A percentile compares a stretch with the other conserved stretches of the same genome.
Evolutionary conservation across 35 echinoderm and acorn worm species (phyloP).

Genomic region (Stichopus chloronotus): DNA sequence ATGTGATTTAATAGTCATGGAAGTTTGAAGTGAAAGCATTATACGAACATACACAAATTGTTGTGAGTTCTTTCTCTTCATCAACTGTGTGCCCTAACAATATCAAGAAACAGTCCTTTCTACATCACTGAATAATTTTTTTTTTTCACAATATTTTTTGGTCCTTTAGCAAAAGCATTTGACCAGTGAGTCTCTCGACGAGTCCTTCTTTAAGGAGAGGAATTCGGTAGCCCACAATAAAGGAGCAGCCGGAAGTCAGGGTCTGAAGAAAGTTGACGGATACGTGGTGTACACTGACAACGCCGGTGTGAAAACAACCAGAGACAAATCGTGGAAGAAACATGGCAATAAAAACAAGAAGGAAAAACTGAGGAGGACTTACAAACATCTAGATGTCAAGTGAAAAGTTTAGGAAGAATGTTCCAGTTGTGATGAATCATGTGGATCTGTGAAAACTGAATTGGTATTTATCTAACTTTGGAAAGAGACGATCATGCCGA

Average conservation of each 20-base stretch:
- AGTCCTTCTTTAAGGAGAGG: slow-evolving; percentile 74
- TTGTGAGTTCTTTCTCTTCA: too few relatives aligned
- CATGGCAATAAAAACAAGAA: slow-evolving; percentile 85
- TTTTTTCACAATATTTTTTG: not conserved
- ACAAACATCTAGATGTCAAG: slow-evolving; percentile 73
- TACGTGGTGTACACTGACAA: slow-evolving; percentile 25
- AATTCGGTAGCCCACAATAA: slow-evolving; percentile 58
- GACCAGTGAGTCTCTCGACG: slow-evolving; percentile 68
- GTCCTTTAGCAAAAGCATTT: slow-evolving; percentile 59
- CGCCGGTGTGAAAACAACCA: not conserved
- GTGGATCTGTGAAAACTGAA: too few relatives aligned
- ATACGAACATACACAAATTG: too few relatives aligned
- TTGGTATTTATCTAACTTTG: too few relatives aligned
- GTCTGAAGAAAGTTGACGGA: slow-evolving; percentile 9
- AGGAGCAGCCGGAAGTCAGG: slow-evolving; percentile 56
- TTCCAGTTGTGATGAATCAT: too few relatives aligned
- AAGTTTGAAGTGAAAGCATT: too few relatives aligned
- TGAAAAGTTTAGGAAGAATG: not conserved
- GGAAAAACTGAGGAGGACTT: slow-evolving; percentile 81
- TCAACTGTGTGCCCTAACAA: too few relatives aligned
- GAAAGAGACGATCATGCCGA: too few relatives aligned
- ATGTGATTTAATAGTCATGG: too few relatives aligned
- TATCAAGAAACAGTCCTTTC: too few relatives aligned
- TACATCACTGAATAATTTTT: too few relatives aligned
- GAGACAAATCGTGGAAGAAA: slow-evolving; percentile 94